A percentile compares a stretch with the other conserved stretches of the same genome.
Conservation (phyloP, 2,113 vertebrate species). For the Sapajus apella region DNA sequence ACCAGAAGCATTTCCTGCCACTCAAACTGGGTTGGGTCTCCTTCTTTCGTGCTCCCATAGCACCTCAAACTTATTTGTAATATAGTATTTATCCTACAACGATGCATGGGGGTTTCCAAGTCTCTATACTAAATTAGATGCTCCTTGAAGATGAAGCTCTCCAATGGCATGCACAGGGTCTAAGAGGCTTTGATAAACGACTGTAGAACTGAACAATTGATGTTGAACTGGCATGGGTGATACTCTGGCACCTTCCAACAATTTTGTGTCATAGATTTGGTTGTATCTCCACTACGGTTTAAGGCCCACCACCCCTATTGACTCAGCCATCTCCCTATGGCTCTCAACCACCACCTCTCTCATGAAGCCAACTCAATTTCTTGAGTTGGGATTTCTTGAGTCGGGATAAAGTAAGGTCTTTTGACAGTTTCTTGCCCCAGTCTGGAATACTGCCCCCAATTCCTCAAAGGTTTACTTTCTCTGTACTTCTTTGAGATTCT, state of each 20-base stretch:
- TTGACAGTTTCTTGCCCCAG: neutral
- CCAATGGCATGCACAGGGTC: neutral
- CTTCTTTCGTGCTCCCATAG: neutral
- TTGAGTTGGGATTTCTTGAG: neutral
- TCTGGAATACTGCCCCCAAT: slow-evolving; percentile 37
- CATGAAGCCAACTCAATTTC: neutral
- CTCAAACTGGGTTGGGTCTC: neutral
- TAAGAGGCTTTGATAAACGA: slow-evolving; percentile 11
- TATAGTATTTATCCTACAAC: neutral
- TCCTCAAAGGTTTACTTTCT: slow-evolving; percentile 14
- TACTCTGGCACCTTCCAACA: slow-evolving; percentile 2
- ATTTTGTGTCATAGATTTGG: neutral
- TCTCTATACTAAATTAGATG: neutral
- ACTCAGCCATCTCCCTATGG: neutral
- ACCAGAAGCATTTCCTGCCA: neutral
- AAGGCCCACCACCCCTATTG: neutral
- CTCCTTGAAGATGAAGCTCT: neutral
- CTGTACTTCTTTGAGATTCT: neutral
- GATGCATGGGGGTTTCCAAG: neutral
- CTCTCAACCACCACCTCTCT: neutral
- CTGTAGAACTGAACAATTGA: neutral
- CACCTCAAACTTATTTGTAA: neutral
- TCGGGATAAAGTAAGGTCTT: no score
- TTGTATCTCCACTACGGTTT: neutral
- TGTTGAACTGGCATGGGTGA: slow-evolving; percentile 24